phyloP scores from a whole-genome alignment of 2,113 vertebrate genomes.

The Mus musculus region GRCm39 chr1:89213501-89214000 shows the following conservation, averaged over 20 bases:
- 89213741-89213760: neutral
- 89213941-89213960: rapidly evolving
- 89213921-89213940: rapidly evolving
- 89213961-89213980: too few relatives aligned
- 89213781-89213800: neutral
- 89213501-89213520: too few relatives aligned
- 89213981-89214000: neutral
- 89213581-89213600: neutral
- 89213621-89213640: neutral
- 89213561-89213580: too few relatives aligned
- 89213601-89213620: neutral
- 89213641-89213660: neutral
- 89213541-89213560: too few relatives aligned
- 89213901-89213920: rapidly evolving
- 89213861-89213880: neutral
- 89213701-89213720: rapidly evolving
- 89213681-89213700: rapidly evolving
- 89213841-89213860: neutral
- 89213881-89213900: too few relatives aligned
- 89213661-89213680: rapidly evolving
- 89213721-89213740: neutral
- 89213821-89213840: neutral
- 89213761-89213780: neutral
- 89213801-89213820: neutral
- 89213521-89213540: too few relatives aligned